Conservation (phyloP, 2,113 vertebrate genomes). For the Phrynosoma blainvillii region DNA sequence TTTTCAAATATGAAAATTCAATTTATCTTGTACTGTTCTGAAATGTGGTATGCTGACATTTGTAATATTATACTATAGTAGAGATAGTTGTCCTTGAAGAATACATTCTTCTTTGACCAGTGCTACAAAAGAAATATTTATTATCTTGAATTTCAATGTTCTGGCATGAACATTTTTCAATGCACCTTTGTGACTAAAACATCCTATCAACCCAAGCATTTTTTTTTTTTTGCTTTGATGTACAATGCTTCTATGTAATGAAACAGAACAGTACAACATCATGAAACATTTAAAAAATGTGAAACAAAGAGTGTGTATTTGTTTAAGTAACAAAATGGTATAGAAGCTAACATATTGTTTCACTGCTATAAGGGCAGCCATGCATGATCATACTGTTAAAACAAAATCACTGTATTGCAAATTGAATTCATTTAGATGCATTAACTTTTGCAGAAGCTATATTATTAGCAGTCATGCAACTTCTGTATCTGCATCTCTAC, state of each 20-base stretch:
- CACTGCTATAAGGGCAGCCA: not conserved
- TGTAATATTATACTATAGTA: not conserved
- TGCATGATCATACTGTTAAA: not conserved
- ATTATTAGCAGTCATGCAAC: not conserved
- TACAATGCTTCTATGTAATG: not conserved
- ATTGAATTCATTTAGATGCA: slow-evolving; percentile 2
- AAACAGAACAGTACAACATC: not conserved
- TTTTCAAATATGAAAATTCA: not conserved
- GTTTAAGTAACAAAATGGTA: not conserved
- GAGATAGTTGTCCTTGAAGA: not conserved
- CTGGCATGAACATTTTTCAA: not conserved
- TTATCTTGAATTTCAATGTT: slow-evolving; percentile 16
- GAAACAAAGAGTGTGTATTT: not conserved
- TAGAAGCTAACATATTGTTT: not conserved
- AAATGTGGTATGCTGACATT: not conserved
- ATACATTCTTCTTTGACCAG: not conserved
- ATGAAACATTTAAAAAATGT: not conserved
- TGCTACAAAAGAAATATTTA: not conserved
- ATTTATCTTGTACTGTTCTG: slow-evolving; percentile 7
- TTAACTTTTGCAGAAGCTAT: not conserved
- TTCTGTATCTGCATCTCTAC: not conserved
- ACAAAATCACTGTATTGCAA: not conserved
- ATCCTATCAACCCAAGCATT: not conserved
- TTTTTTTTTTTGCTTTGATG: slow-evolving; percentile 1
- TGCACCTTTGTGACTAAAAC: slow-evolving; percentile 3